These are phyloP conservation scores for Solenopsis invicta DNA, from an alignment of 1,140 invertebrate species.

Conservation along the genomic window DNA sequence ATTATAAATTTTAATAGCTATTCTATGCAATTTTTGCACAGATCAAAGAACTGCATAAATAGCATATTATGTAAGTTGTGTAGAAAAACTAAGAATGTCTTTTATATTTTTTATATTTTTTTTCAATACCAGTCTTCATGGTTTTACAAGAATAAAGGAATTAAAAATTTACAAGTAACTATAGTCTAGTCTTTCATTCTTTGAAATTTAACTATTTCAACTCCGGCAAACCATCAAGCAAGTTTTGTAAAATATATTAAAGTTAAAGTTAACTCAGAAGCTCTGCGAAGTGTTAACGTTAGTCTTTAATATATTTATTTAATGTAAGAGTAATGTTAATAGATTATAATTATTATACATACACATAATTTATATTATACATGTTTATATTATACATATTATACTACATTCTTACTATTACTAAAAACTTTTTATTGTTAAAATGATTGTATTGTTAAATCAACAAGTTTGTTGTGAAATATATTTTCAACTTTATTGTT, in stretches of 20 bases:
- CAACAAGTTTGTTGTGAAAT: slow-evolving; percentile 52
- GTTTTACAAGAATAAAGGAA: slow-evolving; percentile 25
- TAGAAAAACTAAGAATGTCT: slow-evolving; percentile 30
- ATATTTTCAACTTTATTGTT: slow-evolving; percentile 64
- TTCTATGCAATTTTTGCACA: slow-evolving; percentile 11
- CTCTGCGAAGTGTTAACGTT: too few species aligned
- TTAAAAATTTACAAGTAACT: slow-evolving; percentile 77
- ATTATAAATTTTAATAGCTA: slow-evolving; percentile 22
- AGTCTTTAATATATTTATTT: slow-evolving; percentile 66
- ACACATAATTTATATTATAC: background rate
- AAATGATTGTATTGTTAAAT: slow-evolving; percentile 20
- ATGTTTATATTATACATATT: background rate
- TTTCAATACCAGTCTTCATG: slow-evolving; percentile 17
- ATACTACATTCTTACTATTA: background rate
- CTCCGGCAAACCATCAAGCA: slow-evolving; percentile 58
- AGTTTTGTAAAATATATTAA: slow-evolving; percentile 65
- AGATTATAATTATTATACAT: background rate
- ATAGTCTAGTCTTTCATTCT: slow-evolving; percentile 66
- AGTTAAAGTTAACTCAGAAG: too few species aligned
- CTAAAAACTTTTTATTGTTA: slow-evolving; percentile 10
- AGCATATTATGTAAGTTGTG: slow-evolving; percentile 5
- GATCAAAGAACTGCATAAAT: background rate
- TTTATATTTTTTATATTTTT: slow-evolving; percentile 55
- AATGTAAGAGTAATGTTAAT: slow-evolving; percentile 18
- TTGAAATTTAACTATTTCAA: slow-evolving; percentile 73